Conservation (phyloP, 2,888 invertebrate species). For the Drosophila paracracens region DNA sequence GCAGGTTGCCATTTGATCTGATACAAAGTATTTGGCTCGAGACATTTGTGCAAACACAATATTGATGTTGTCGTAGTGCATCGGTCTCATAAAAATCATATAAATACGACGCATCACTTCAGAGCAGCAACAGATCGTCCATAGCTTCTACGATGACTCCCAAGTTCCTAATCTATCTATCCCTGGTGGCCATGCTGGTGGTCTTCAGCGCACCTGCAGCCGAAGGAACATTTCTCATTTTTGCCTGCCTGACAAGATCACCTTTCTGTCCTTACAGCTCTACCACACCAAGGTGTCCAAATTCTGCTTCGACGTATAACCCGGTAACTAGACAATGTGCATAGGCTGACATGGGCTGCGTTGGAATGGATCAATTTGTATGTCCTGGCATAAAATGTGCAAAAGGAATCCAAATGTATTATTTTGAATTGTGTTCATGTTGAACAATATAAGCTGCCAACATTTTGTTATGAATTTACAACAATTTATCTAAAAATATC, state of each 20-base stretch:
- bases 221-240: constrained; percentile 17
- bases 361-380: background rate
- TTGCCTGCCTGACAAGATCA: constrained; percentile 20
- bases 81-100: background rate
- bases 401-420: background rate
- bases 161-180: constrained; percentile 17
- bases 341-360: background rate
- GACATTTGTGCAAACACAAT: constrained; percentile 20
- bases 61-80: background rate
- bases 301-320: background rate
- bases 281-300: constrained; percentile 18
- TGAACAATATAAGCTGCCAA: background rate
- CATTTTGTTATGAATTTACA: background rate
- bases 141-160: constrained; percentile 10
- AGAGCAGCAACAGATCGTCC: background rate
- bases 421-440: background rate
- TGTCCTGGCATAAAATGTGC: background rate
- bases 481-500: background rate
- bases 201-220: constrained; percentile 12
- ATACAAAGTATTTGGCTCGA: background rate
- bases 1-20: background rate
- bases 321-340: constrained; percentile 8
- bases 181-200: constrained; percentile 20
- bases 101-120: constrained; percentile 21
- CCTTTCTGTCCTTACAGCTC: constrained; percentile 12